Evolutionary conservation across 2,113 vertebrate genomes (phyloP).

Genomic region (Triplophysa dalaica): DNA sequence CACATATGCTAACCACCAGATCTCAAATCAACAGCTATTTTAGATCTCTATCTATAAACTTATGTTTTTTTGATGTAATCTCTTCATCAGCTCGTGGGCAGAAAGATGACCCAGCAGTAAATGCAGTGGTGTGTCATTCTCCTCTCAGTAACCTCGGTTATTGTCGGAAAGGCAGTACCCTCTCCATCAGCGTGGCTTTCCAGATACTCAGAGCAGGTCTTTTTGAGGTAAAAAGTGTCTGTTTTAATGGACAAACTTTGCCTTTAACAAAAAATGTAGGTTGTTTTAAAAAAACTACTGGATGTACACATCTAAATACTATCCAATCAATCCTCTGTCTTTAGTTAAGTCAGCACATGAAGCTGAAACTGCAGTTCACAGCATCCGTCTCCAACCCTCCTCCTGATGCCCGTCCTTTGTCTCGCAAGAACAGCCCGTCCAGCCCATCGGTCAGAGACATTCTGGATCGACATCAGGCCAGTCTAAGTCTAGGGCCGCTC

Average conservation of each 20-base stretch:
- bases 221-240: constrained; percentile 79
- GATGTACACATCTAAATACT: neutral
- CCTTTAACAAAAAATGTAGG: too few relatives aligned
- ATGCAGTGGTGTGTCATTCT: constrained; percentile 71
- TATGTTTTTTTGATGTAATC: neutral
- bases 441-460: constrained; percentile 88
- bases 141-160: constrained; percentile 82
- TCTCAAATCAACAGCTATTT: neutral
- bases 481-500: constrained; percentile 86
- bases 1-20: neutral
- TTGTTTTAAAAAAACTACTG: too few relatives aligned
- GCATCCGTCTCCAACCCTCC: constrained; percentile 85
- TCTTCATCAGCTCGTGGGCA: constrained; percentile 61
- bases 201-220: constrained; percentile 85
- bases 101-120: constrained; percentile 62
- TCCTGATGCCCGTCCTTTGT: constrained; percentile 82
- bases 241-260: too few relatives aligned
- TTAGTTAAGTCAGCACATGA: constrained; percentile 93
- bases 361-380: constrained; percentile 92
- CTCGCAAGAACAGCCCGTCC: constrained; percentile 87
- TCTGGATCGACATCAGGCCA: constrained; percentile 77
- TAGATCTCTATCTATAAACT: neutral
- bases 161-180: constrained; percentile 85
- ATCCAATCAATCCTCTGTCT: neutral
- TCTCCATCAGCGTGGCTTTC: constrained; percentile 89